Conservation (phyloP, 2,113 vertebrate genomes). For the Sapayoa aenigma region DNA sequence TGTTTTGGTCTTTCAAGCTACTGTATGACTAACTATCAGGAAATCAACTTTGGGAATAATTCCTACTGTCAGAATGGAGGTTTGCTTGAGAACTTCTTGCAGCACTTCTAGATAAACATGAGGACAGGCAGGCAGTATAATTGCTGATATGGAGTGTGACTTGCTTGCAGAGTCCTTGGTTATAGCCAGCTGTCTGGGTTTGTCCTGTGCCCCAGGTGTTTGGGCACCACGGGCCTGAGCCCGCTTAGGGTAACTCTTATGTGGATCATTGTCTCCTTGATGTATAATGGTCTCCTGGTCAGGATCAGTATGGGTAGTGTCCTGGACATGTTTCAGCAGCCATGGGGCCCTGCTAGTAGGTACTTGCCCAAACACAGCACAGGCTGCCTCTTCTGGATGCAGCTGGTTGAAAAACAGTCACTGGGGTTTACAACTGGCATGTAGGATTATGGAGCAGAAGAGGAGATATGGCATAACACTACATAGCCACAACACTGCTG, state of each 20-base stretch:
- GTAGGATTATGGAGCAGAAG: background rate
- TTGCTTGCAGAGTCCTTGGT: background rate
- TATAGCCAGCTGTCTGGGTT: background rate
- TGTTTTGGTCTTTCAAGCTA: background rate
- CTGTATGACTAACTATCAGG: background rate
- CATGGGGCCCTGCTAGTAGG: fast-evolving
- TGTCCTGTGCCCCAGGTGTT: background rate
- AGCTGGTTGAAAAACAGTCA: background rate
- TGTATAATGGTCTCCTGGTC: background rate
- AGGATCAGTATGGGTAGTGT: background rate
- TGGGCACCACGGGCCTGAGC: background rate
- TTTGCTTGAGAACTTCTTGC: background rate
- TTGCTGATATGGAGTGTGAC: fast-evolving
- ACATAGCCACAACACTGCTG: background rate
- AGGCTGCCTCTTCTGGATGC: background rate
- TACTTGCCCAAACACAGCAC: background rate
- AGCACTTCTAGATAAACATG: background rate
- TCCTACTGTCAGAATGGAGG: background rate
- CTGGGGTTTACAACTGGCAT: background rate
- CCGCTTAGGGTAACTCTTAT: fast-evolving
- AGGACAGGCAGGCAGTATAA: background rate
- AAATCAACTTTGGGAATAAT: background rate
- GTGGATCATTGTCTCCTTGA: background rate
- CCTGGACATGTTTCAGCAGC: background rate
- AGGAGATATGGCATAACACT: background rate